Base-by-base conservation (phyloP, 2,797 vertebrate genomes). In the Bryconaethiops microstoma region DNA sequence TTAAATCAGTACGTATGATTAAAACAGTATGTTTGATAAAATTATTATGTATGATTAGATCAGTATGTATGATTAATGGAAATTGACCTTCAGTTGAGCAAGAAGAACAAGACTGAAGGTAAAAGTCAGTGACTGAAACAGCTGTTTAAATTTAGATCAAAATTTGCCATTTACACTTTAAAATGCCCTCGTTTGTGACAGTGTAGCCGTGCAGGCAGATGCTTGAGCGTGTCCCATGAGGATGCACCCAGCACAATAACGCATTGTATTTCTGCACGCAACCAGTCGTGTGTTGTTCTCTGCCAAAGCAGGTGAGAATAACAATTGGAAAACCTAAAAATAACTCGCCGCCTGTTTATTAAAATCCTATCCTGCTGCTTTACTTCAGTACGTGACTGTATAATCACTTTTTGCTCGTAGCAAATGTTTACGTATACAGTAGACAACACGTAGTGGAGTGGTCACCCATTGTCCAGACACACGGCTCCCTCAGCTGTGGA, bases 251-350 rank as follows among this genome's bases (percentile, higher is more conserved):
- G 62, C 50, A 85, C 82, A 80, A 80, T 77, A 69, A 59, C 42
- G 19, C 68, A 85, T 87, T 87, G 84, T 87, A 77, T 77, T 82
- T 57, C 62, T 76, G 77, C 80, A 84, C 64, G 82, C 78, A 84
- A 78, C 42, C 42, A 35, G 60, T 70, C 63, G 55, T 64, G 72
- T 83, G 62, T 79, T 78, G 57, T 73, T 60, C 73, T 81, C 70
- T 78, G 59, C 77, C 69, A 76, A 72, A 81, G 62, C 68, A 73
- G 70, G 60, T 78, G 29, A 82, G 29, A 63, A 48, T 60, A 72
- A 82, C 81, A 81, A 83, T 82, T 86, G 59, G 40, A 25, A 68
- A 59, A 72, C 39, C 55, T 64, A 78, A 63, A 86, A 86, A 86
- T 86, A 86, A 40, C 71, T 77, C 25, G 65, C 52, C 64, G 73